Evolutionary conservation across 2,797 vertebrate species (phyloP).

Genomic region (Knipowitschia caucasica): DNA sequence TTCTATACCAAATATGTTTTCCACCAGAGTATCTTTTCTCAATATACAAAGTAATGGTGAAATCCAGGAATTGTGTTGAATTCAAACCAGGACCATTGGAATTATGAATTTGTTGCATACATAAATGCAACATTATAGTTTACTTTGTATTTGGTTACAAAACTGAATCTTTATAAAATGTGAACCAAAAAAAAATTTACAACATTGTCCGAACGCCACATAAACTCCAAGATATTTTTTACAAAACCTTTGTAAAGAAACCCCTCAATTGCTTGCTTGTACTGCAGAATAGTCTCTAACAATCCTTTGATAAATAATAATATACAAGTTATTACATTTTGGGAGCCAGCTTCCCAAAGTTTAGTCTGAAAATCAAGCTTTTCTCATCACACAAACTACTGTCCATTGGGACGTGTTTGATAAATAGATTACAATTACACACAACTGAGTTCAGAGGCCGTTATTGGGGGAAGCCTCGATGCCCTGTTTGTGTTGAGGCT

Average conservation of each 20-base stretch:
- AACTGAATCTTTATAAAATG: not conserved
- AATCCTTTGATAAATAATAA: slow-evolving; percentile 94
- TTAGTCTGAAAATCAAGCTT: slow-evolving; percentile 66
- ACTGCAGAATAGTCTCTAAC: slow-evolving; percentile 66
- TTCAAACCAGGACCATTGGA: not conserved
- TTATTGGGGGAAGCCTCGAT: slow-evolving; percentile 45
- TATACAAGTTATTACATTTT: slow-evolving; percentile 86
- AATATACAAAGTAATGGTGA: slow-evolving; percentile 64
- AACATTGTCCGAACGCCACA: not conserved
- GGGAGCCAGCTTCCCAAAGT: slow-evolving; percentile 98
- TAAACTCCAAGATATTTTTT: slow-evolving; percentile 8
- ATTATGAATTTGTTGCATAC: not conserved
- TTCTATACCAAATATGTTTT: not conserved
- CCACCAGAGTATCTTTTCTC: slow-evolving; percentile 32
- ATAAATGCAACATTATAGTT: slow-evolving; percentile 7
- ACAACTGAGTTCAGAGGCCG: slow-evolving; percentile 68
- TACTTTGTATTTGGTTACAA: slow-evolving; percentile 17
- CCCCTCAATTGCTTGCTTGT: slow-evolving; percentile 34
- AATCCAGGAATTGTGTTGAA: not conserved
- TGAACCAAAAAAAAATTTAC: not conserved
- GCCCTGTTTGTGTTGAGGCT: slow-evolving; percentile 48
- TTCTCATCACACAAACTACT: slow-evolving; percentile 39
- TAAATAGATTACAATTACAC: slow-evolving; percentile 82
- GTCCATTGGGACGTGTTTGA: slow-evolving; percentile 74
- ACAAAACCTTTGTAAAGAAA: not conserved